These are phyloP conservation scores for Prosopocoilus inquinatus DNA, from an alignment of 2,888 invertebrate genomes.

Conservation along the genomic window DNA sequence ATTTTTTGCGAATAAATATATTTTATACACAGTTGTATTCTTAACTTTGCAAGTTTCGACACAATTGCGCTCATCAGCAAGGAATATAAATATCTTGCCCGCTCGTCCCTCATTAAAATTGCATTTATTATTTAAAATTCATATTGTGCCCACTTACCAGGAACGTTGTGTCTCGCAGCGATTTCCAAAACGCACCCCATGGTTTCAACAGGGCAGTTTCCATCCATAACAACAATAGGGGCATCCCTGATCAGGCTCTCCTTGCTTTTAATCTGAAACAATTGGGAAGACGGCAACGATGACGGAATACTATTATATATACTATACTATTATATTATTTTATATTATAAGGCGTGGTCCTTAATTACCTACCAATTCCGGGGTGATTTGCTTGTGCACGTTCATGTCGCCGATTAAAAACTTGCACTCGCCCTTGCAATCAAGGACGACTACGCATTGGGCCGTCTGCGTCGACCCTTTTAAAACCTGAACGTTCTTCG, in stretches of 20 bases:
- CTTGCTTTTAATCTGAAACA: constrained; percentile 59
- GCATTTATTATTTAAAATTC: too few relatives aligned
- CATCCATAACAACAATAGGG: constrained; percentile 80
- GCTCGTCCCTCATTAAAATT: too few relatives aligned
- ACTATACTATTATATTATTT: too few relatives aligned
- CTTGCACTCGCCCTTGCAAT: constrained; percentile 72
- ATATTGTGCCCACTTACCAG: constrained; percentile 63
- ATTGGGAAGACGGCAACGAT: background rate
- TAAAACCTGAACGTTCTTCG: constrained; percentile 32
- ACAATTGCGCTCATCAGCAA: background rate
- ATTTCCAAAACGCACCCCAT: constrained; percentile 63
- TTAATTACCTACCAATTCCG: constrained; percentile 59
- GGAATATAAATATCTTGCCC: too few relatives aligned
- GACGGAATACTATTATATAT: background rate
- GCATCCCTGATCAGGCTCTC: constrained; percentile 60
- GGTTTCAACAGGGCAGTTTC: constrained; percentile 70
- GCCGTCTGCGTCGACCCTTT: constrained; percentile 56
- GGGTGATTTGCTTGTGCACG: constrained; percentile 68
- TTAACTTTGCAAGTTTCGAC: background rate
- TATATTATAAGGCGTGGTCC: too few relatives aligned
- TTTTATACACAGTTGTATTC: too few relatives aligned
- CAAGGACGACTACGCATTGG: constrained; percentile 74
- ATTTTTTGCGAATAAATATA: too few relatives aligned
- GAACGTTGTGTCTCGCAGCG: constrained; percentile 61
- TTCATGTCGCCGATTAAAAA: constrained; percentile 84